Percentiles rank a stretch among this genome's conserved stretches.
These are phyloP conservation scores for Cephalopholis sonnerati DNA, from an alignment of 2,113 vertebrate species.

Conservation along the genomic window DNA sequence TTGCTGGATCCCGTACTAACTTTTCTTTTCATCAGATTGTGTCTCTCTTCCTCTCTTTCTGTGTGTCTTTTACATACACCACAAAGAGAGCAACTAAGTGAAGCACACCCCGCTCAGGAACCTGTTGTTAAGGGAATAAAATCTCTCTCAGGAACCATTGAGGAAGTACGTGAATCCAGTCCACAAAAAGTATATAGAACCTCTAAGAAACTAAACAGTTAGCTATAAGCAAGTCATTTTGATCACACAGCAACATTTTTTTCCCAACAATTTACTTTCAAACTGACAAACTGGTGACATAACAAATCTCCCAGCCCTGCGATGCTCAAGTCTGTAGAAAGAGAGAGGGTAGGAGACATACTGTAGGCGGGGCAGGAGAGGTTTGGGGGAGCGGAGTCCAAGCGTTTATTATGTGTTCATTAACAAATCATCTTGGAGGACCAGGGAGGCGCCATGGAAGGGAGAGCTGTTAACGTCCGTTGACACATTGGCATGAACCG, in stretches of 20 bases:
- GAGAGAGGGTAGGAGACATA: conserved; percentile 38
- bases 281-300: conserved; percentile 60
- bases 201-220: conserved; percentile 68
- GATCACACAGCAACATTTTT: conserved; percentile 58
- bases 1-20: conserved; percentile 36
- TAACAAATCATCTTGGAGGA: conserved; percentile 58
- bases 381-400: conserved; percentile 37
- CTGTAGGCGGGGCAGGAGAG: conserved; percentile 14
- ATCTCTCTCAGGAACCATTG: conserved; percentile 38
- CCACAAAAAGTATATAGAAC: conserved; percentile 68
- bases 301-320: conserved; percentile 56
- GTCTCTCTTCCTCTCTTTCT: conserved; percentile 22
- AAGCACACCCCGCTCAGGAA: conserved; percentile 29
- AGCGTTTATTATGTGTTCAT: conserved; percentile 51
- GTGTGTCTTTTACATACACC: conserved; percentile 14
- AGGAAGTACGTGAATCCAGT: conserved; percentile 71
- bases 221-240: conserved; percentile 66
- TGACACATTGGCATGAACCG: conserved; percentile 62
- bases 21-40: conserved; percentile 32
- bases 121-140: conserved; percentile 45
- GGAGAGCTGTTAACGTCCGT: conserved; percentile 48
- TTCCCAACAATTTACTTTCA: conserved; percentile 46
- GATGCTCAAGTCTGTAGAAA: conserved; percentile 65
- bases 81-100: conserved; percentile 27
- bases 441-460: conserved; percentile 31